Percentiles rank a stretch among this genome's conserved stretches.
These are phyloP conservation scores for Thinocorus orbignyianus DNA, from an alignment of 2,113 vertebrate genomes.

Conservation along the genomic window DNA sequence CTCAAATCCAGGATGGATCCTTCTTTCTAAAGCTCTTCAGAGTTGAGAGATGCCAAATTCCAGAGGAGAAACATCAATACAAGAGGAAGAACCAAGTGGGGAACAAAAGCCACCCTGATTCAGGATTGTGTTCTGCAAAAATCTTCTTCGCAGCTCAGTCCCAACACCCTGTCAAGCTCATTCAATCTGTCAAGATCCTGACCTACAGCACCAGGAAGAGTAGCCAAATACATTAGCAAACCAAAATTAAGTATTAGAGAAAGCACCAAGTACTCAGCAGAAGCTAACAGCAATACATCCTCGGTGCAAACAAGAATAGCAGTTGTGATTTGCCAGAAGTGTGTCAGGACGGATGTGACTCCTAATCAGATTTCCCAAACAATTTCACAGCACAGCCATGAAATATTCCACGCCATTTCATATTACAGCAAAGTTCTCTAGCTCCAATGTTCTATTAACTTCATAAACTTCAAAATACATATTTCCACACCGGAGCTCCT, in stretches of 20 bases:
- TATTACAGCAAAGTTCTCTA: neutral
- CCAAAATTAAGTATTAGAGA: neutral
- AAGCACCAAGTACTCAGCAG: neutral
- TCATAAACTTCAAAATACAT: neutral
- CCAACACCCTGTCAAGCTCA: neutral
- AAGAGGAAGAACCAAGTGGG: neutral
- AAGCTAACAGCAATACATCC: neutral
- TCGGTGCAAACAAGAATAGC: fast-evolving
- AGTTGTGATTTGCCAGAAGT: neutral
- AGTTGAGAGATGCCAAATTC: neutral
- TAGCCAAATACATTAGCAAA: neutral
- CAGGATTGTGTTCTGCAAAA: neutral
- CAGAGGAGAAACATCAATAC: neutral
- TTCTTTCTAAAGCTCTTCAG: neutral
- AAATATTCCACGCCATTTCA: neutral
- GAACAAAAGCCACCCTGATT: neutral
- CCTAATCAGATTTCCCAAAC: neutral
- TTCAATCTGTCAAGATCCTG: neutral
- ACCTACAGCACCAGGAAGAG: neutral
- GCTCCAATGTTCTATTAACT: neutral
- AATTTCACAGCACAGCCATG: neutral
- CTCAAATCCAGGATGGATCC: neutral
- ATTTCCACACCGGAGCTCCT: neutral
- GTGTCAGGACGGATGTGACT: neutral
- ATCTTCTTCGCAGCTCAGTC: neutral